Conservation (phyloP, 1,140 invertebrate genomes). For the Idris sp. region DNA sequence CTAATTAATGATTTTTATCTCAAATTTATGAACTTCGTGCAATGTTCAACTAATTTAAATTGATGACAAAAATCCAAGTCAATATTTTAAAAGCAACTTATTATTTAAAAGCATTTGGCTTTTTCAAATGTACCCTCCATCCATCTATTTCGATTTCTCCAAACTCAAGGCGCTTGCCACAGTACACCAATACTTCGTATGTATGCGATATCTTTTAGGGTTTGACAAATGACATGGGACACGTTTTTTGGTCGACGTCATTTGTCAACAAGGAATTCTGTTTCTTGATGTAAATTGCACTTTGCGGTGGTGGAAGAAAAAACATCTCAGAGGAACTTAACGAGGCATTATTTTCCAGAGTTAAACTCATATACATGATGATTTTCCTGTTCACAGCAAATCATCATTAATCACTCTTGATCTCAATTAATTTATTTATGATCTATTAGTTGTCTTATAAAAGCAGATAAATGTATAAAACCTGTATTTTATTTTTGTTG, state of each 20-base stretch:
- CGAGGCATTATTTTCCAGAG: slow-evolving; percentile 9
- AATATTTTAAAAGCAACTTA: too few species aligned
- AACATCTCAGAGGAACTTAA: slow-evolving; percentile 10
- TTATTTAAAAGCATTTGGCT: too few species aligned
- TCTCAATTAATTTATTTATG: slow-evolving; percentile 6
- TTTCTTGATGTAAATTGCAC: slow-evolving; percentile 23
- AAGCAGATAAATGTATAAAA: too few species aligned
- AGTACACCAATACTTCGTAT: slow-evolving; percentile 20
- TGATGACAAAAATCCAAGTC: too few species aligned
- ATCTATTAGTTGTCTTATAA: slow-evolving; percentile 5
- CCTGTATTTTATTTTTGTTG: too few species aligned
- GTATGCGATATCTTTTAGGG: slow-evolving; percentile 2
- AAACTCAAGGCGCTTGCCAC: too few species aligned
- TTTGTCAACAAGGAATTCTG: slow-evolving; percentile 24
- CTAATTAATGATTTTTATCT: too few species aligned
- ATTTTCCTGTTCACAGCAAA: background rate
- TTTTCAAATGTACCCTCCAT: too few species aligned
- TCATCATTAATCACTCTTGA: slow-evolving; percentile 8
- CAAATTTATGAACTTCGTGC: too few species aligned
- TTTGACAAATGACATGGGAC: slow-evolving; percentile 26
- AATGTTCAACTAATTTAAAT: too few species aligned
- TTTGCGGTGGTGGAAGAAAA: background rate
- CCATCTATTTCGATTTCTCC: background rate
- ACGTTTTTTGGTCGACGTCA: slow-evolving; percentile 27
- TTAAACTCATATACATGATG: background rate